A percentile compares a stretch with the other conserved stretches of the same genome.
Evolutionary conservation across 2,888 invertebrate species (phyloP).

Genomic region (Eupithecia insigniata): DNA sequence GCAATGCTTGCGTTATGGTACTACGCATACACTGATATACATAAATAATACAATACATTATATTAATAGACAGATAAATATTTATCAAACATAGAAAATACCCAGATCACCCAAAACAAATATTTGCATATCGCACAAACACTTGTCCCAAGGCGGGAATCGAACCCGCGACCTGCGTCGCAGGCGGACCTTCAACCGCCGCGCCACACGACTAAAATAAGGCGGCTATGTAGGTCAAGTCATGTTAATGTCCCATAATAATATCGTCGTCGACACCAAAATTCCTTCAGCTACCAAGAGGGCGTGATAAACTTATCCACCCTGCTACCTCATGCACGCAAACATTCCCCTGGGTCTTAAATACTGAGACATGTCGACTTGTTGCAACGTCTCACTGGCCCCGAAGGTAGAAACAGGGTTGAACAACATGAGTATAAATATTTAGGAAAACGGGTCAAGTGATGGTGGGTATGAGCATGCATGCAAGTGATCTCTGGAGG

Average conservation of each 20-base stretch:
- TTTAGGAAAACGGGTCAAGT: slow-evolving; percentile 5
- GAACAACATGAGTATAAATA: slow-evolving; percentile 3
- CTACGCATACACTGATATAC: no score
- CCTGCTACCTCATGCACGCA: slow-evolving; percentile 8
- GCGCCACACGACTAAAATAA: no score
- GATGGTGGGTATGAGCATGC: not conserved
- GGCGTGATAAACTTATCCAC: slow-evolving; percentile 7
- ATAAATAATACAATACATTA: no score
- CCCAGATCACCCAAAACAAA: no score
- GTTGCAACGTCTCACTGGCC: slow-evolving; percentile 7
- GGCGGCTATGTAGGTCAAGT: not conserved
- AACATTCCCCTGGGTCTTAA: not conserved
- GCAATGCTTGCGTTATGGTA: no score
- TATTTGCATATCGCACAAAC: no score
- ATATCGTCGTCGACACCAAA: not conserved
- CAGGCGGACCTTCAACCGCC: no score
- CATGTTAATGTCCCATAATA: not conserved
- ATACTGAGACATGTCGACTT: not conserved
- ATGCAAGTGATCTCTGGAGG: not conserved
- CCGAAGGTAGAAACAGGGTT: not conserved
- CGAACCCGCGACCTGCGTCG: no score
- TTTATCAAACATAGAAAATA: no score
- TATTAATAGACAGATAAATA: no score
- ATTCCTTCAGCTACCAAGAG: not conserved
- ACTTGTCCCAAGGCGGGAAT: no score